Evolutionary conservation across 2,888 invertebrate genomes (phyloP).

Genomic region (Melanchra persicariae): DNA sequence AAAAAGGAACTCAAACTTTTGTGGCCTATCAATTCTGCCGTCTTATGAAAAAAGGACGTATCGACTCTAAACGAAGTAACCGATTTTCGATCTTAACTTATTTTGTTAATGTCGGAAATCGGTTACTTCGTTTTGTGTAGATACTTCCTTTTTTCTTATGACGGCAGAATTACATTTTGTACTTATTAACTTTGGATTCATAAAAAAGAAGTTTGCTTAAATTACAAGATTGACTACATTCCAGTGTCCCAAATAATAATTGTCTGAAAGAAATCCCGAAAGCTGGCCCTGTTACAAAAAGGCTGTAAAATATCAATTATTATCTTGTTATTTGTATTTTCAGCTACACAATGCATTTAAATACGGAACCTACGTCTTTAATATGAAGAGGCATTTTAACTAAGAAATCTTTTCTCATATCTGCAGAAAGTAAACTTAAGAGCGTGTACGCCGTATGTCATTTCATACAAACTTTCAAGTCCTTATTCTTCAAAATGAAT

Average conservation of each 20-base stretch:
- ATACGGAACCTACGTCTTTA: background rate
- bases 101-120: too few species aligned
- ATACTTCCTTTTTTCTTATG: too few species aligned
- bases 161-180: too few species aligned
- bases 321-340: background rate
- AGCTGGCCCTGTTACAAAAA: background rate
- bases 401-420: background rate
- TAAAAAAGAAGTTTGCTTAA: background rate
- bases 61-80: too few species aligned
- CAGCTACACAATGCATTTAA: background rate
- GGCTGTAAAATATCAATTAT: background rate
- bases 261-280: background rate
- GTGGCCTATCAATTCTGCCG: background rate
- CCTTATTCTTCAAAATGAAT: too few species aligned
- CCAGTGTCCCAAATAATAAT: background rate
- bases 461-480: too few species aligned
- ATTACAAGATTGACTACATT: background rate
- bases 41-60: too few species aligned
- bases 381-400: background rate
- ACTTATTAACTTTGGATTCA: background rate
- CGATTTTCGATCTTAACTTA: too few species aligned
- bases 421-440: background rate
- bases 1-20: slow-evolving; percentile 8
- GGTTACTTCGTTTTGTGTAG: too few species aligned
- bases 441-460: too few species aligned